Base-by-base conservation (phyloP, 53 echinoderm and acorn worm species). In the Paelopatides confundens region DNA sequence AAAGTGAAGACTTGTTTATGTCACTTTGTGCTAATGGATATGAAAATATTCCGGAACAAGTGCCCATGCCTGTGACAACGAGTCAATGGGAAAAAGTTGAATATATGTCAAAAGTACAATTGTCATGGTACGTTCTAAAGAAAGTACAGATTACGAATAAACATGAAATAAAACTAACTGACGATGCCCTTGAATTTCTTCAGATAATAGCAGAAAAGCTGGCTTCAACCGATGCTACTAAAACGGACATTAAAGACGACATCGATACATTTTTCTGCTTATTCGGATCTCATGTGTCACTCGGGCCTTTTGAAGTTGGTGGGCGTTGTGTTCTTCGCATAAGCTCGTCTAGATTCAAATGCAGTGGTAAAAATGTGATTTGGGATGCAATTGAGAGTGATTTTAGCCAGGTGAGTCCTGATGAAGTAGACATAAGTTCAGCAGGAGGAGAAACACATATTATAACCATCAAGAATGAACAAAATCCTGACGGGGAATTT, bases 371-470 rank as follows among this genome's bases (percentile, higher is more conserved):
- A 43, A 43, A 43, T 9, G 7, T 43, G 11, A 43, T 43, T 43
- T 43, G 43, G 43, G 43, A 43, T 43, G 43, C 43, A 43, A 43
- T 81, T 52, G 82, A 81, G 51, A 2, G 27, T 1, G 62, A 31
- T 4, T 81, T 81, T 31, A 26, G 11, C 13, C 30, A 62, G 28
- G 6, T 81, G 31, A 81, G 12, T 81, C 82, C 53, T 5, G 27
- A 58, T 21, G 47, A 76, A 23, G 76, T 76, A 28, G 76, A 76
- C 40, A 0, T 39, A 17, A 24, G 47, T 26, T 76, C 76, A 18
- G 48, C 46, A 4, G 76, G 76, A 5, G 76, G 76, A 43, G 76
- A 76, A 5, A 28, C 76, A 38, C 76, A 23, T 76, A 5, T 76
- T 0, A 39, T 76, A 43, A 5, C 24, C 14, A 76, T 76, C 3